Evolutionary conservation across 2,797 vertebrate species (phyloP).

Genomic region (Neopelma chrysocephalum): DNA sequence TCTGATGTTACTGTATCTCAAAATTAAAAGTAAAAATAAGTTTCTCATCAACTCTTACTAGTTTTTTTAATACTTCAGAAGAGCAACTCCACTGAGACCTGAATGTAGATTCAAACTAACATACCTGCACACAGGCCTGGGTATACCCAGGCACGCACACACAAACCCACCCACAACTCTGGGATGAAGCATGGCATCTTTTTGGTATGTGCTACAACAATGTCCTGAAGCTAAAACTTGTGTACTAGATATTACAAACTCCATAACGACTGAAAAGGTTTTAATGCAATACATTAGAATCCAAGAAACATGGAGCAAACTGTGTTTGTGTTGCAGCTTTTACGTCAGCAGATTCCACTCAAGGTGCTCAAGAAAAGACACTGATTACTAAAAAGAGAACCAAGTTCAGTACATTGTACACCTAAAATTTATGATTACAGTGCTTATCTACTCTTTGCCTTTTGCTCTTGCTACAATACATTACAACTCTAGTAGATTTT

Average conservation of each 20-base stretch:
- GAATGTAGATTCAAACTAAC: background rate
- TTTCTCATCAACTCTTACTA: background rate
- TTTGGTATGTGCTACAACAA: background rate
- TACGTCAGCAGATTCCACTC: background rate
- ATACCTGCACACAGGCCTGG: accelerated
- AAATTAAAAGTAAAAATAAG: background rate
- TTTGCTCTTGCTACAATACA: background rate
- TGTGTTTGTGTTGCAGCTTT: background rate
- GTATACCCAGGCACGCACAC: background rate
- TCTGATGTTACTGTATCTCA: background rate
- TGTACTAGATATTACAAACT: background rate
- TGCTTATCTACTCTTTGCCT: background rate
- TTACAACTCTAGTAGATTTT: background rate
- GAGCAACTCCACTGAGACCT: background rate
- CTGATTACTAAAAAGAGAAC: background rate
- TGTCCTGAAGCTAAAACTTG: background rate
- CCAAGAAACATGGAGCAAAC: background rate
- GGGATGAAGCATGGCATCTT: background rate
- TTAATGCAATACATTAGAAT: background rate
- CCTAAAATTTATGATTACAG: background rate
- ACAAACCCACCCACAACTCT: background rate
- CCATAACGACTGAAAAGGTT: background rate
- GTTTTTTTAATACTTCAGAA: background rate
- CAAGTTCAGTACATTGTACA: background rate
- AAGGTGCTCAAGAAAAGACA: background rate